A percentile compares a stretch with the other conserved stretches of the same genome.
phyloP scores from a whole-genome alignment of 1,140 invertebrate genomes.

The Halotydeus destructor region DNA sequence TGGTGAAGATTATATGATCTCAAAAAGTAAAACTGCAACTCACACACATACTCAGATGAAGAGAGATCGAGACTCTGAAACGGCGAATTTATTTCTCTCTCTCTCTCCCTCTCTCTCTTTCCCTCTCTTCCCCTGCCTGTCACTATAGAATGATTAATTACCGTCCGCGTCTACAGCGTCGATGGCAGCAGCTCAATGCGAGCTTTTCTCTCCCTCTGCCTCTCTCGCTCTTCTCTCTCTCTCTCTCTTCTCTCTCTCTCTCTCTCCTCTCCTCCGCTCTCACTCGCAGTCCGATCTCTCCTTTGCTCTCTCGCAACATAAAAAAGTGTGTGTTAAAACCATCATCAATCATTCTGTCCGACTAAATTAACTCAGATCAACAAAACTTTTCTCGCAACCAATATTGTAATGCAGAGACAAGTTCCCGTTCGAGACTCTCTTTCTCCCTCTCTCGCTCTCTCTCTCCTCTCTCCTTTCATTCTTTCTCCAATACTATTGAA shows the following conservation, averaged over 20 bases:
- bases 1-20: constrained; percentile 7
- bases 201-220: too few species aligned
- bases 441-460: neutral
- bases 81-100: constrained; percentile 11
- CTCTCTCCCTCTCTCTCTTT: constrained; percentile 8
- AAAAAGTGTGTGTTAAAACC: constrained; percentile 10
- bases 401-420: constrained; percentile 5
- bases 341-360: constrained; percentile 16
- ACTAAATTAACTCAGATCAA: constrained; percentile 16
- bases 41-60: neutral
- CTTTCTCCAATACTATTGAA: neutral
- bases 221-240: constrained; percentile 2
- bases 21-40: constrained; percentile 1
- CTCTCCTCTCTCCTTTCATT: neutral
- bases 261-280: neutral
- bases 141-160: constrained; percentile 13
- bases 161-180: too few species aligned
- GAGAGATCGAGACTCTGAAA: neutral
- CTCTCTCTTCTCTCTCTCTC: neutral
- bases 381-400: constrained; percentile 9
- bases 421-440: too few species aligned
- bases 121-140: neutral
- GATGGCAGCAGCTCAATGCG: too few species aligned
- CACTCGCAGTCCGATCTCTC: neutral
- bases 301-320: neutral